Evolutionary conservation across 2,797 vertebrate species (phyloP).

Genomic region (Cirrhinus molitorella): DNA sequence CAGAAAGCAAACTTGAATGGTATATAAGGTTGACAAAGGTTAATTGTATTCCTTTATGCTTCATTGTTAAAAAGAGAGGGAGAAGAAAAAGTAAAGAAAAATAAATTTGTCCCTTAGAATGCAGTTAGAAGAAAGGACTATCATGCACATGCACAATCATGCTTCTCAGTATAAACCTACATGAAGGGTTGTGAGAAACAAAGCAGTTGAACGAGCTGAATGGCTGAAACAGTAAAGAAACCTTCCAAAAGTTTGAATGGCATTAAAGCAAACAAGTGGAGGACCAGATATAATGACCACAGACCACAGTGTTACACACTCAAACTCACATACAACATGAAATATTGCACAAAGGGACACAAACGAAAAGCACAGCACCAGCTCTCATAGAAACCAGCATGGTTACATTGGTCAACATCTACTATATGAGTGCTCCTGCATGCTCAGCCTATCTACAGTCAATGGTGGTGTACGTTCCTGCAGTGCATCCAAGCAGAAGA

Average conservation of each 20-base stretch:
- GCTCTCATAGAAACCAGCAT: not conserved
- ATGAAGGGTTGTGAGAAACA: no score
- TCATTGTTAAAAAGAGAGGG: not conserved
- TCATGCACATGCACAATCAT: no score
- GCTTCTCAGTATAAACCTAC: no score
- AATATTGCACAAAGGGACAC: not conserved
- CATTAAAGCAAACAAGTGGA: slow-evolving; percentile 33
- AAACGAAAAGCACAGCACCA: not conserved
- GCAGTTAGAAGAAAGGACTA: no score
- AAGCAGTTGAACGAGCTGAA: no score
- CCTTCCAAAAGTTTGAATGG: slow-evolving; percentile 47
- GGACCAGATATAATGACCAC: slow-evolving; percentile 47
- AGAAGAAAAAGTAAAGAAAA: no score
- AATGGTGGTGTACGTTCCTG: slow-evolving; percentile 25
- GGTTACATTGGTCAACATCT: not conserved
- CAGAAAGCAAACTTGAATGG: not conserved
- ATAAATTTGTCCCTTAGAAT: not conserved
- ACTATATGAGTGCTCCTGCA: not conserved
- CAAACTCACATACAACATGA: not conserved
- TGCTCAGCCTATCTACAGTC: slow-evolving; percentile 12
- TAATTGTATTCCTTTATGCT: not conserved
- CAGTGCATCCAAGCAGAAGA: slow-evolving; percentile 48
- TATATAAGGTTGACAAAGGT: not conserved
- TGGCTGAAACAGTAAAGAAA: no score
- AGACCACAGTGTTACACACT: slow-evolving; percentile 15